phyloP scores from a whole-genome alignment of 2,113 vertebrate species.

The Dicerorhinus sumatrensis region DNA sequence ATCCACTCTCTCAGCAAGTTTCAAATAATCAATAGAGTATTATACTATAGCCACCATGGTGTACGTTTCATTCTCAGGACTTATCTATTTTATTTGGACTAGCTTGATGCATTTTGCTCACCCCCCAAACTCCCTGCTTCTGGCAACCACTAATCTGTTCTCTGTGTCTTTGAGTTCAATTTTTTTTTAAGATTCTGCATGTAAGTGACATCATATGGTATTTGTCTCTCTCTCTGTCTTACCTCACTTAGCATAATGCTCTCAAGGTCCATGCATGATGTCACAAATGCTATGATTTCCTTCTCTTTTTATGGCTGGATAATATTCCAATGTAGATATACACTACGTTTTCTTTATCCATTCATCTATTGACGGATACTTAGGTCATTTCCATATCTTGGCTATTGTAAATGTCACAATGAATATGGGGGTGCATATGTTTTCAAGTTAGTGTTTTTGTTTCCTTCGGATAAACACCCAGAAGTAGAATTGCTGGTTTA shows the following conservation, averaged over 20 bases:
- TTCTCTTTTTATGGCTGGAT: not conserved
- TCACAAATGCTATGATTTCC: not conserved
- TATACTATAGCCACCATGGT: not conserved
- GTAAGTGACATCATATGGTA: not conserved
- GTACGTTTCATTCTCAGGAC: not conserved
- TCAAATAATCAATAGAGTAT: not conserved
- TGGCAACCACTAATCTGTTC: not conserved
- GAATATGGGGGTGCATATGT: not conserved
- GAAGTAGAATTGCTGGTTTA: not conserved
- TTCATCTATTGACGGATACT: not conserved
- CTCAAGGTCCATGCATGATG: not conserved
- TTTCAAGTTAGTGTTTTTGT: not conserved
- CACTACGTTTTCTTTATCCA: not conserved
- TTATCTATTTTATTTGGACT: not conserved
- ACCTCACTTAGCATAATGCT: not conserved
- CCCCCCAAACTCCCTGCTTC: not conserved
- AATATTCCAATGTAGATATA: not conserved
- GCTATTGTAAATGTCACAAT: not conserved
- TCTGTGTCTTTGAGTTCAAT: not conserved
- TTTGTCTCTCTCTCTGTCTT: not conserved
- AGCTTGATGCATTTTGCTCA: not conserved
- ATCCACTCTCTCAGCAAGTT: not conserved
- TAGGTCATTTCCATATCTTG: not conserved
- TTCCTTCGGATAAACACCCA: not conserved
- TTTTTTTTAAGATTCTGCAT: not conserved